Evolutionary conservation across 2,888 invertebrate genomes (phyloP).

Genomic region (Ormyrus labotus): DNA sequence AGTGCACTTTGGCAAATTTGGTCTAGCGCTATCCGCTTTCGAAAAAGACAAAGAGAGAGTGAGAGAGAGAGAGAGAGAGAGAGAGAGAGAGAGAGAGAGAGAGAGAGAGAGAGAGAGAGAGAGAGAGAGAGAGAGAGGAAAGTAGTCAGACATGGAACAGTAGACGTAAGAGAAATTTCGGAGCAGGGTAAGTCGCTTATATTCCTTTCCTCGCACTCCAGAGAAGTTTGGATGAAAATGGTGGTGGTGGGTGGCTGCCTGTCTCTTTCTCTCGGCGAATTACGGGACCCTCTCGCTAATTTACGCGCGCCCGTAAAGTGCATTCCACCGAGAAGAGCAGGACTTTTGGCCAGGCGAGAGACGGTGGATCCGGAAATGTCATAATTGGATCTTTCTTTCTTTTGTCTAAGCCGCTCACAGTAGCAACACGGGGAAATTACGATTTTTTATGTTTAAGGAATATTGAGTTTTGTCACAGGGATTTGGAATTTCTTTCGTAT

Average conservation of each 20-base stretch:
- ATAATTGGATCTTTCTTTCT: constrained; percentile 42
- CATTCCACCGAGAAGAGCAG: constrained; percentile 18
- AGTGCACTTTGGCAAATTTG: no score
- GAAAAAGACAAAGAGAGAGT: background rate
- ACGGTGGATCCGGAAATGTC: constrained; percentile 43
- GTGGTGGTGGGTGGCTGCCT: no score
- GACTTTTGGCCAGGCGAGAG: constrained; percentile 9
- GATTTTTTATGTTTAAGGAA: background rate
- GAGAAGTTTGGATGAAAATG: constrained; percentile 50
- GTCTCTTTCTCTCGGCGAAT: constrained; percentile 27
- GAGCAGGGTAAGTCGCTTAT: constrained; percentile 16
- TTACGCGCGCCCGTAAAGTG: constrained; percentile 50
- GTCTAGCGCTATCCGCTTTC: no score
- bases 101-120: background rate
- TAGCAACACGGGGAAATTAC: background rate
- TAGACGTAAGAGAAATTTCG: constrained; percentile 10
- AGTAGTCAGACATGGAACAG: background rate
- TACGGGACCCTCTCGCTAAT: constrained; percentile 45
- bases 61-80: background rate
- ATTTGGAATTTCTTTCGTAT: no score
- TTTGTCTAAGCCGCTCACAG: constrained; percentile 9
- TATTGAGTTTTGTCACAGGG: no score
- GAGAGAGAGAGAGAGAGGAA: background rate
- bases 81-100: constrained; percentile 33
- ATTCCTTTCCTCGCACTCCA: constrained; percentile 24